Evolutionary conservation across 2,888 invertebrate species (phyloP).

Genomic region (Cyaniris semiargus): DNA sequence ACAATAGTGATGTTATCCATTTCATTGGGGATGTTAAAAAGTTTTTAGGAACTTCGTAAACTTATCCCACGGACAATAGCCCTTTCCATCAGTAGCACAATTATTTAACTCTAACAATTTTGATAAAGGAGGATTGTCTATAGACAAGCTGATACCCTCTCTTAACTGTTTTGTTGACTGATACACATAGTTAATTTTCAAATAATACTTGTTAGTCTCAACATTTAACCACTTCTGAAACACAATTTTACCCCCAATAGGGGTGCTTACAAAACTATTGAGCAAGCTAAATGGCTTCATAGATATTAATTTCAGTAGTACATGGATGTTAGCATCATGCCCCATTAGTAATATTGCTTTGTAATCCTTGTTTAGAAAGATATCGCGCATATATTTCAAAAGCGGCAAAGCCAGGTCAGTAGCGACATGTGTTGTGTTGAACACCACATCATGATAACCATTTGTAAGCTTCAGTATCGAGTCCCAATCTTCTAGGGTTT

Average conservation of each 20-base stretch:
- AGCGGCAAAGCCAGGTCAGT: constrained; percentile 61
- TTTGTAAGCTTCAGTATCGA: constrained; percentile 53
- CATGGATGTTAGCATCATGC: constrained; percentile 68
- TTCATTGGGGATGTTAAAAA: constrained; percentile 27
- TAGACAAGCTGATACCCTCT: constrained; percentile 49
- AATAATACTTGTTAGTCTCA: constrained; percentile 45
- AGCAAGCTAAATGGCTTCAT: constrained; percentile 54
- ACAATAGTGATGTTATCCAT: not conserved
- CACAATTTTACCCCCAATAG: constrained; percentile 66
- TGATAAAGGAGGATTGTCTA: constrained; percentile 57
- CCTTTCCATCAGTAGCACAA: constrained; percentile 53
- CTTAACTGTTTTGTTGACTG: constrained; percentile 60
- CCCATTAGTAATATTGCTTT: constrained; percentile 64
- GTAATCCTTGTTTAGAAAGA: constrained; percentile 50
- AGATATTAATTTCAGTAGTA: constrained; percentile 55
- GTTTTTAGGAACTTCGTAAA: constrained; percentile 50
- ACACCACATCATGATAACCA: constrained; percentile 64
- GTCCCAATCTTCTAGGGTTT: constrained; percentile 51
- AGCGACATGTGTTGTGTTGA: constrained; percentile 60
- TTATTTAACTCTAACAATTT: constrained; percentile 52
- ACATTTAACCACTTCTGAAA: constrained; percentile 64
- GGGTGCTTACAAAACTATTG: constrained; percentile 57
- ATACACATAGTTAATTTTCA: constrained; percentile 66
- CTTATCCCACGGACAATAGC: constrained; percentile 62
- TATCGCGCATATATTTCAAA: constrained; percentile 53